A percentile compares a stretch with the other conserved stretches of the same genome.
These are phyloP conservation scores for Pristionchus arcanus DNA, from an alignment of 2,888 invertebrate species.

Conservation along the genomic window DNA sequence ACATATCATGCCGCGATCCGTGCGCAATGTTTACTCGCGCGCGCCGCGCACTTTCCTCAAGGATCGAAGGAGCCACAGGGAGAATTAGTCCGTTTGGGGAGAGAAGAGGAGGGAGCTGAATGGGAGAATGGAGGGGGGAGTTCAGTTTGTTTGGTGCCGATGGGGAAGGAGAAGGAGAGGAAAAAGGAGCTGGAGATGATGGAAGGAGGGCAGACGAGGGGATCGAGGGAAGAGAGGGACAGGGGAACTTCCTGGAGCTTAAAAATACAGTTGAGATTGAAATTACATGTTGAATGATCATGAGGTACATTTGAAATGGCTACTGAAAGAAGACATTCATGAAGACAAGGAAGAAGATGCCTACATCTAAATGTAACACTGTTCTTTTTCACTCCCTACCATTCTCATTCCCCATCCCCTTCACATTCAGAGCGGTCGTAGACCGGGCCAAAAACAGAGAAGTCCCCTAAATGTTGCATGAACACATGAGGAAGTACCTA, in stretches of 20 bases:
- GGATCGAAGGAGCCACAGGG: not conserved
- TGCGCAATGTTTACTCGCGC: not conserved
- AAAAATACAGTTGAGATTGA: not conserved
- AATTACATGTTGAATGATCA: too few relatives aligned
- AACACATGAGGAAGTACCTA: not conserved
- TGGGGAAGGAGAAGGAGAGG: constrained; percentile 1
- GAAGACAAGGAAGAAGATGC: too few relatives aligned
- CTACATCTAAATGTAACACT: too few relatives aligned
- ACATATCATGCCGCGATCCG: not conserved
- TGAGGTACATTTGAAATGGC: too few relatives aligned
- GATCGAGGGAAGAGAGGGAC: constrained; percentile 17
- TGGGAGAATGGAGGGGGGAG: not conserved
- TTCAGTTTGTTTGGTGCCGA: constrained; percentile 47
- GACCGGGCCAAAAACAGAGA: too few relatives aligned
- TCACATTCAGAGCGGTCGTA: too few relatives aligned
- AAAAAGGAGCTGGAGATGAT: not conserved
- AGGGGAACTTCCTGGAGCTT: constrained; percentile 7
- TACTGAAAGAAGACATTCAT: not conserved
- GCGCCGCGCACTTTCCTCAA: not conserved
- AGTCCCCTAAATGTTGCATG: too few relatives aligned
- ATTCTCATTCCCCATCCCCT: too few relatives aligned
- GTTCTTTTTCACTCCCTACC: too few relatives aligned
- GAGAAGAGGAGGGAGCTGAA: not conserved
- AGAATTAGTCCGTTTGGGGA: constrained; percentile 43
- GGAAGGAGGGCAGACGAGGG: not conserved